phyloP scores from a whole-genome alignment of 1,140 invertebrate species.

The Trinorchestia longiramus region DNA sequence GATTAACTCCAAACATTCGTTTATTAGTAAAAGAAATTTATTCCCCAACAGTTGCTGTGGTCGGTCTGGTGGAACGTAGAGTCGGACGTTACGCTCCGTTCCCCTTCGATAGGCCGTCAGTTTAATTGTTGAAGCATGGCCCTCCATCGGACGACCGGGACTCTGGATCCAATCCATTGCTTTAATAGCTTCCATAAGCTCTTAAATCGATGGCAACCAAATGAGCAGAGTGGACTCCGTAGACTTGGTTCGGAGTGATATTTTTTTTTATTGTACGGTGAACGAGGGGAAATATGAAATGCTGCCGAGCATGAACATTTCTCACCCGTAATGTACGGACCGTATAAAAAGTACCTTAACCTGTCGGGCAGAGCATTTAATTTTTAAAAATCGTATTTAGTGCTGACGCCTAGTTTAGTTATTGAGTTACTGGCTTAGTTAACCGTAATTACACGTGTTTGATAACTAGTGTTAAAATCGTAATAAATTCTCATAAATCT shows the following conservation, averaged over 20 bases:
- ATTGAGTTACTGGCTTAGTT: too few species aligned
- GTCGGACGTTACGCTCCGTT: neutral
- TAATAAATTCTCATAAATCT: too few species aligned
- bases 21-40: neutral
- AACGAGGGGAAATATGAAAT: neutral
- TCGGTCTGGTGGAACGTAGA: neutral
- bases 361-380: too few species aligned
- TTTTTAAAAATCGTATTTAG: too few species aligned
- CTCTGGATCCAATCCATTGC: neutral
- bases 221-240: conserved; percentile 5
- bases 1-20: neutral
- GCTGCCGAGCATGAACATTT: neutral
- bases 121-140: neutral
- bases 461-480: too few species aligned
- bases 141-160: neutral
- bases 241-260: neutral
- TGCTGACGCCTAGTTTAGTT: too few species aligned
- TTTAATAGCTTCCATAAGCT: conserved; percentile 9
- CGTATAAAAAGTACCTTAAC: neutral
- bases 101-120: neutral
- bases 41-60: neutral
- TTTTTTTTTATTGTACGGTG: neutral
- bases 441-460: too few species aligned
- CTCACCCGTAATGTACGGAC: neutral
- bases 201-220: neutral